Evolutionary conservation across 2,797 vertebrate species (phyloP), one percentile per base, ranked within the genome.

Genomic region (Gadopsis bispinosus): DNA sequence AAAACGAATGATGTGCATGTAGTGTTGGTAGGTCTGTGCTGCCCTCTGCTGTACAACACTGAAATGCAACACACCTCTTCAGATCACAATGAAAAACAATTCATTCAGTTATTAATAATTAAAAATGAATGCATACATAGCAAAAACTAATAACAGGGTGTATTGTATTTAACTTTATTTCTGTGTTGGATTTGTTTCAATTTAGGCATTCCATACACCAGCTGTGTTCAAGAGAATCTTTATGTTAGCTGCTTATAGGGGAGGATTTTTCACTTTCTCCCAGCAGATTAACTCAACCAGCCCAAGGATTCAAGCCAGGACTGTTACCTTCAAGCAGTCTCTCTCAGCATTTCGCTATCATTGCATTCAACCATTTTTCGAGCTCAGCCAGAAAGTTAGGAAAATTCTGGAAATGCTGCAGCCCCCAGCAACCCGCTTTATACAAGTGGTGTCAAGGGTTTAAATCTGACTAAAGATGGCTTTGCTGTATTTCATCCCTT

Each of bases 391-490:
- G 59, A 85, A 62, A 62, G 22, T 65, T 62, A 67, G 67, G 75
- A 78, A 85, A 75, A 59, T 56, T 76, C 51, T 77, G 67, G 48
- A 85, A 54, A 63, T 31, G 22, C 53, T 63, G 20, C 56, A 41
- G 73, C 35, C 74, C 8, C 19, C n/a, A 50, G 45, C 31, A 13
- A 13, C 62, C 70, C 3, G 17, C 69, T 61, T 54, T 22, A 33
- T 70, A 14, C n/a, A 63, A 66, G 66, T 67, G 50, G 54, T 84
- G 61, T 67, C 64, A 69, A 55, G 68, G 72, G 37, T 83, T 85
- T 83, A 69, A 91, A 75, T 88, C 58, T 55, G 71, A 88, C 50
- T 69, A 69, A 72, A 84, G 68, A 81, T 70, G 78, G 35, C 48
- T 81, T 83, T 78, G 66, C 48, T 77, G 65, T 81, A 80, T 83